These are phyloP conservation scores for Griposia aprilina DNA, from an alignment of 2,888 invertebrate genomes.

Conservation along the genomic window DNA sequence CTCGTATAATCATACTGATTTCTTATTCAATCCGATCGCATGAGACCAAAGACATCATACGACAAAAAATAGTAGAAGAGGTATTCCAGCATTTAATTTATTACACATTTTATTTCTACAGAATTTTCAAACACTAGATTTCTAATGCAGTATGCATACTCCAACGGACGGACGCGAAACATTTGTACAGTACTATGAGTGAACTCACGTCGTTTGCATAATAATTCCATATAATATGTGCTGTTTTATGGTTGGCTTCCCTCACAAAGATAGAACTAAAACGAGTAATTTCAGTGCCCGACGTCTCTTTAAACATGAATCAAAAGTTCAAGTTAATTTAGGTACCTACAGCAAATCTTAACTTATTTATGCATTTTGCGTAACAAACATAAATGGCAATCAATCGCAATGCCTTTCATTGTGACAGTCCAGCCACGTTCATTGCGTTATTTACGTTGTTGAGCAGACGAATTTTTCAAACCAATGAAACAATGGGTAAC, in stretches of 20 bases:
- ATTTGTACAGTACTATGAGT: conserved; percentile 1
- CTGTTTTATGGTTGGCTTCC: not conserved
- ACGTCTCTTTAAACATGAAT: not conserved
- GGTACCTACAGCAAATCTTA: not conserved
- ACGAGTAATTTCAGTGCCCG: not conserved
- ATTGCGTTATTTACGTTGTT: not conserved
- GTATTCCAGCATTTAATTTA: not conserved
- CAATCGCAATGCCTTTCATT: no score
- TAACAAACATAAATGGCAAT: not conserved
- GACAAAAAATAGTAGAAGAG: not conserved
- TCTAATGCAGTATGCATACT: conserved; percentile 1
- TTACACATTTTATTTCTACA: not conserved
- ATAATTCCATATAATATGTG: not conserved
- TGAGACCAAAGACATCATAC: not conserved
- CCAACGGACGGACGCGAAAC: not conserved
- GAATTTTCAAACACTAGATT: not conserved
- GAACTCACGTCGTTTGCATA: conserved; percentile 12
- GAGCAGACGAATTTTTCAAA: not conserved
- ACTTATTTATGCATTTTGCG: not conserved
- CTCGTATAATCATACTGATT: no score
- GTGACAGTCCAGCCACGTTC: no score
- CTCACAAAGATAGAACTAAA: not conserved
- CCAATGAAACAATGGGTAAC: not conserved
- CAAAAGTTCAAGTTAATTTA: not conserved
- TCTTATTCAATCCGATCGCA: no score